Evolutionary conservation across 1,140 invertebrate species (phyloP), one percentile per base, ranked within the genome.

Genomic region (Formica selysi): DNA sequence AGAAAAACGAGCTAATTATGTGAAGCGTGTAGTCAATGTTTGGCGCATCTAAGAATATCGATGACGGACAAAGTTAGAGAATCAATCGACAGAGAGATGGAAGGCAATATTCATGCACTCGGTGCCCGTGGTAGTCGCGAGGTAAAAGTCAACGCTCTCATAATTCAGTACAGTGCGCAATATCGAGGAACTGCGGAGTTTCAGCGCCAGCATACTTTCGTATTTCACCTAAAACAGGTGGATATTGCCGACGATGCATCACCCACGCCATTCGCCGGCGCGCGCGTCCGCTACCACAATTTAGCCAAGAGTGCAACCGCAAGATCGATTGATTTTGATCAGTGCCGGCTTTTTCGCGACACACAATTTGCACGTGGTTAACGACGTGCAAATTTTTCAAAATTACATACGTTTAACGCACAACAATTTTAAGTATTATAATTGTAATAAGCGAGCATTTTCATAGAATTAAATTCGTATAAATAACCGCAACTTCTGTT

Each of bases 161-260:
- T 89, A 89, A 89, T 68, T 89, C 88, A 89, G 22, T 32, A 13
- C 38, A 48, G 41, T 26, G 11, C 32, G 87, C 76, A 89, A 89
- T 89, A 89, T 89, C 76, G 76, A 67, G 84, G 73, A 89, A 84
- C 65, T 78, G 59, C 76, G 26, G 71, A 78, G 51, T 64, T 8
- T 48, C 51, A 59, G 26, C 74, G 83, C 76, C 57, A 70, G 59
- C 74, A 16, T 54, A 73, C 87, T 89, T 89, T 86, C 85, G 85
- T 89, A 89, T 89, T 89, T 89, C 87, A 89, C 54, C 76, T 70
- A 65, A 83, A 89, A 89, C 84, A 86, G 84, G 76, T 89, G 84
- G 78, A 89, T 89, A 89, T 89, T 89, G 78, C 85, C 44, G 36
- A 41, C 88, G 64, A 89, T 89, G 79, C 29, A 89, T 89, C 88